phyloP scores from a whole-genome alignment of 2,113 vertebrate species.

The Barnardius zonarius region DNA sequence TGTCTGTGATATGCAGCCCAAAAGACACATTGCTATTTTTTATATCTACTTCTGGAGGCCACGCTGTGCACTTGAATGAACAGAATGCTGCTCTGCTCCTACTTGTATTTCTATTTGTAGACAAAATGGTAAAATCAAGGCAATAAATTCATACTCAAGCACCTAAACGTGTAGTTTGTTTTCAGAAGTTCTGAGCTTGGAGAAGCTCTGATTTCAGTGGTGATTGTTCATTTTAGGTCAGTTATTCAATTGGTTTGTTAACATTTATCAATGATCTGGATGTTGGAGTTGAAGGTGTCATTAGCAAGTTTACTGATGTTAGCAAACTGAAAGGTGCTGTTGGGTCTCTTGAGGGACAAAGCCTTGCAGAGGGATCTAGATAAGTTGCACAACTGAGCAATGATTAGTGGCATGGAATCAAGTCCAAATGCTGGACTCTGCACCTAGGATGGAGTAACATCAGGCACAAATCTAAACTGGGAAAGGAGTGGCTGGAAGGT shows the following conservation, averaged over 20 bases:
- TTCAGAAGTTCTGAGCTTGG: neutral
- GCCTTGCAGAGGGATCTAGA: neutral
- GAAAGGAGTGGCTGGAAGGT: neutral
- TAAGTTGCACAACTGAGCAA: neutral
- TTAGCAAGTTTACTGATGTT: neutral
- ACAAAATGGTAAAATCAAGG: neutral
- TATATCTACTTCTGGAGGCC: neutral
- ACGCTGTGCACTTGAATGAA: neutral
- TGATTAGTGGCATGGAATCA: neutral
- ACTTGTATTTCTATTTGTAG: neutral
- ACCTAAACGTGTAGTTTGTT: neutral
- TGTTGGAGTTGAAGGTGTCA: neutral
- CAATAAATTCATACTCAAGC: neutral
- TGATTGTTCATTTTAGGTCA: neutral
- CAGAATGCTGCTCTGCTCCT: neutral
- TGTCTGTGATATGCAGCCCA: neutral
- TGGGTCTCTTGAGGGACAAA: neutral
- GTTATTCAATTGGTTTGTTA: neutral
- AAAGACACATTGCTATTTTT: neutral
- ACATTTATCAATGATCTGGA: neutral
- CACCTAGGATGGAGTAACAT: neutral
- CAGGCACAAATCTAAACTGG: fast-evolving
- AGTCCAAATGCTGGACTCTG: neutral
- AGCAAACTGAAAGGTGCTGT: neutral
- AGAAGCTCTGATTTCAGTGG: neutral